These are phyloP conservation scores for Leptestheria dahalacensis DNA, from an alignment of 1,140 invertebrate genomes.

Conservation along the genomic window DNA sequence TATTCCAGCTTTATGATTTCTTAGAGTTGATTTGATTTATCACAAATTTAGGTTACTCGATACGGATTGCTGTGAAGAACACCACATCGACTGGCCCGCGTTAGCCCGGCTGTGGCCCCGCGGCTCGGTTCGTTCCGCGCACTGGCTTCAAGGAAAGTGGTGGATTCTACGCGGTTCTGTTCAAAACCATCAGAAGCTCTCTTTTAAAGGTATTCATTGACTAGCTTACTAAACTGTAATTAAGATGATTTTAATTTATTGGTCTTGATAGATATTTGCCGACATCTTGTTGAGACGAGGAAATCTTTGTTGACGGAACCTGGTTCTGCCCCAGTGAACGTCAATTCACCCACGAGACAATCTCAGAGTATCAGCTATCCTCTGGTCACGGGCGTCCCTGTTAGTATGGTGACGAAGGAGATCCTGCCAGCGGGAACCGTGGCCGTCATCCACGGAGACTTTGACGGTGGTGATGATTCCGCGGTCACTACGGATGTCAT, in stretches of 20 bases:
- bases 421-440: neutral
- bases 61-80: slow-evolving; percentile 29
- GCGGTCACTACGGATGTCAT: slow-evolving; percentile 8
- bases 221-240: neutral
- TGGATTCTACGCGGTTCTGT: slow-evolving; percentile 34
- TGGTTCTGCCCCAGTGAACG: neutral
- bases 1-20: slow-evolving; percentile 4
- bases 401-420: neutral
- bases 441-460: slow-evolving; percentile 1
- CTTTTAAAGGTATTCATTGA: slow-evolving; percentile 28
- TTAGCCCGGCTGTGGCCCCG: slow-evolving; percentile 23
- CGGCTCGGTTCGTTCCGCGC: slow-evolving; percentile 33
- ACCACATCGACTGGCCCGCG: slow-evolving; percentile 33
- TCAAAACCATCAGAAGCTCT: slow-evolving; percentile 26
- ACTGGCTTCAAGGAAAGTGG: slow-evolving; percentile 37
- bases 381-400: neutral
- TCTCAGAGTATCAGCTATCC: neutral
- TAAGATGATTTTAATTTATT: neutral
- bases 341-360: neutral
- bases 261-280: neutral
- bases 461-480: slow-evolving; percentile 5
- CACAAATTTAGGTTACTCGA: slow-evolving; percentile 25
- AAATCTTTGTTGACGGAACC: neutral
- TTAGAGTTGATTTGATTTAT: neutral
- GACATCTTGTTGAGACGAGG: no score